Evolutionary conservation across 2,888 invertebrate genomes (phyloP).

Genomic region (Drosophila atripex): DNA sequence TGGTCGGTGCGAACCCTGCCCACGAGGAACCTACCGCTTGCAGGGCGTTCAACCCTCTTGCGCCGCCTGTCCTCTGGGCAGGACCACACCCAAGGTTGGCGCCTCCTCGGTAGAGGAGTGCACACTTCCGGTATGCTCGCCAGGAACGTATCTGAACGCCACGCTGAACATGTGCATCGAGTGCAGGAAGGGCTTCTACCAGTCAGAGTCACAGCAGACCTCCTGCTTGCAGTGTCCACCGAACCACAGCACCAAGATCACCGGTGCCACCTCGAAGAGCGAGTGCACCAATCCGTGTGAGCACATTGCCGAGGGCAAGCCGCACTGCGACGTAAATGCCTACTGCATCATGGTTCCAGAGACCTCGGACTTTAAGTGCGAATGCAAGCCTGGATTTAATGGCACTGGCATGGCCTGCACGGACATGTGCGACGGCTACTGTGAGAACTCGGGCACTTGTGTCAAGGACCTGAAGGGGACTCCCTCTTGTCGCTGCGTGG

Average conservation of each 20-base stretch:
- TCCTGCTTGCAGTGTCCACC: constrained; percentile 94
- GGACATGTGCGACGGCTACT: constrained; percentile 93
- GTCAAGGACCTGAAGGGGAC: constrained; percentile 92
- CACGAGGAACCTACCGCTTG: constrained; percentile 93
- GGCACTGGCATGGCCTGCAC: constrained; percentile 92
- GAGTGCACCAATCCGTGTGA: constrained; percentile 97
- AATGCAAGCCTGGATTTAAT: constrained; percentile 96
- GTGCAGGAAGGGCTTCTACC: constrained; percentile 96
- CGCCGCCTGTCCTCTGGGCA: constrained; percentile 92
- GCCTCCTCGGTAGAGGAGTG: constrained; percentile 95
- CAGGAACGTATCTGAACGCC: constrained; percentile 93
- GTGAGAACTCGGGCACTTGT: constrained; percentile 95
- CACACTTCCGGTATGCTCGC: constrained; percentile 93
- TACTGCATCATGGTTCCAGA: constrained; percentile 93
- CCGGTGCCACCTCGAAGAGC: constrained; percentile 90
- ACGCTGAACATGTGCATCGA: constrained; percentile 93
- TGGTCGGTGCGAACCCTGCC: constrained; percentile 96
- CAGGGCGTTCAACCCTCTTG: constrained; percentile 96
- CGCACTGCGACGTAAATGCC: constrained; percentile 94
- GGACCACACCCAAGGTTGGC: constrained; percentile 94
- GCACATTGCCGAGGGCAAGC: constrained; percentile 89
- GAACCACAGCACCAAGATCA: constrained; percentile 93
- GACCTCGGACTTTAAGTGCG: constrained; percentile 93
- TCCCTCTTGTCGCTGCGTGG: constrained; percentile 94
- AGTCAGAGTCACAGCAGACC: constrained; percentile 94